Percentiles rank a stretch among this genome's conserved stretches.
These are phyloP conservation scores for Struthidea cinerea DNA, from an alignment of 2,113 vertebrate species.

Conservation along the genomic window DNA sequence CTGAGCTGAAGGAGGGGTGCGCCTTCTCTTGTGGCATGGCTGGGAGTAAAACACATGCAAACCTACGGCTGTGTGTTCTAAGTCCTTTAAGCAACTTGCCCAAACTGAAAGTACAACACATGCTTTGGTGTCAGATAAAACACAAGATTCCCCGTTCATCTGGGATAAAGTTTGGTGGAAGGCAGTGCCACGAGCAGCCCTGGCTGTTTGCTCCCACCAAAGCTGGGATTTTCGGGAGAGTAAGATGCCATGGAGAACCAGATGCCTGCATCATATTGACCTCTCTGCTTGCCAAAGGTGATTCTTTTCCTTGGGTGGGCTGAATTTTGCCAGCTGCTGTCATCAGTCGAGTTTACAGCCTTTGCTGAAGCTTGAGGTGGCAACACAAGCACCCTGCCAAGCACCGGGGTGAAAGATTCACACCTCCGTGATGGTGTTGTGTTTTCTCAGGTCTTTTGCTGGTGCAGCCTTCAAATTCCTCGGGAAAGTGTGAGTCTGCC, in stretches of 20 bases:
- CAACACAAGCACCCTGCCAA: not conserved
- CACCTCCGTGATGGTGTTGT: slow-evolving; percentile 7
- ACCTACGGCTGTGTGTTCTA: not conserved
- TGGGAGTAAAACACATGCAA: not conserved
- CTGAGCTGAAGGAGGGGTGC: not conserved
- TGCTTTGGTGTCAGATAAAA: not conserved
- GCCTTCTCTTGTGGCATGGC: not conserved
- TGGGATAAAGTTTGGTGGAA: not conserved
- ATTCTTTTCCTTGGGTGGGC: slow-evolving; percentile 6
- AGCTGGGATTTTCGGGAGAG: not conserved
- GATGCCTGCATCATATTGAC: not conserved
- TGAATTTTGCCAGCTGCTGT: slow-evolving; percentile 41
- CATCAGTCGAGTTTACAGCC: slow-evolving; percentile 37
- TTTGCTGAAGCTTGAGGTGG: not conserved
- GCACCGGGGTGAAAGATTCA: not conserved
- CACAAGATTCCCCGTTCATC: not conserved
- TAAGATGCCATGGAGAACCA: not conserved
- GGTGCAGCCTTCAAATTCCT: slow-evolving; percentile 36
- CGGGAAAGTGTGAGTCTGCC: not conserved
- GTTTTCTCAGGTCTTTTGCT: slow-evolving; percentile 57
- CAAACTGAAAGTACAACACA: not conserved
- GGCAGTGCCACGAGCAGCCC: not conserved
- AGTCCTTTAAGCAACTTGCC: not conserved
- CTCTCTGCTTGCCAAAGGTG: not conserved
- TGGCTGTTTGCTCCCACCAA: not conserved